These are phyloP conservation scores for Jacana jacana DNA, from an alignment of 2,113 vertebrate genomes.

Conservation along the genomic window DNA sequence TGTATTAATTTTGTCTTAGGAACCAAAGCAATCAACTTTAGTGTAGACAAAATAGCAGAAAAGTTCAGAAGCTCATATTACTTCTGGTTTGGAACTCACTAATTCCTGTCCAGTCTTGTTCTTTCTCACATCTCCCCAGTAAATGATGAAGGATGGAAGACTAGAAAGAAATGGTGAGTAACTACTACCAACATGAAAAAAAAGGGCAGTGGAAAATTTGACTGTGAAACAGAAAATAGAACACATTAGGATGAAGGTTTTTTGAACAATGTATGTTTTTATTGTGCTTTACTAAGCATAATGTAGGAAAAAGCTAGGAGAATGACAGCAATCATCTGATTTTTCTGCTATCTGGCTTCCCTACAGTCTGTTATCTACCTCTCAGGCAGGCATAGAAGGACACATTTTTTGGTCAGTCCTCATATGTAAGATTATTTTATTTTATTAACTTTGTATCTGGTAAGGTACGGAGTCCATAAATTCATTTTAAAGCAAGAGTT, in stretches of 20 bases:
- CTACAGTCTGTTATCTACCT: background rate
- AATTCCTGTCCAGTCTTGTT: background rate
- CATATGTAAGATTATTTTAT: background rate
- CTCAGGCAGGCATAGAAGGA: background rate
- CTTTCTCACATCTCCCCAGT: background rate
- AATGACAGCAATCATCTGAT: background rate
- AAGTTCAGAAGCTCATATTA: background rate
- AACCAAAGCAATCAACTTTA: background rate
- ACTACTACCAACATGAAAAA: background rate
- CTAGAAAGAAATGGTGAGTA: background rate
- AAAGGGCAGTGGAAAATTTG: background rate
- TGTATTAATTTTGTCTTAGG: background rate
- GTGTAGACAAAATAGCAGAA: rapidly evolving
- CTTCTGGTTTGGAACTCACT: background rate
- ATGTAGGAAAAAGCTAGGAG: background rate
- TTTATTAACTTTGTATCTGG: background rate
- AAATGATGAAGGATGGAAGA: background rate
- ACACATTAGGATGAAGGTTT: background rate
- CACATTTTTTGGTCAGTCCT: background rate
- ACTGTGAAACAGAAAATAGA: background rate
- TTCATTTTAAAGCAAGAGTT: background rate
- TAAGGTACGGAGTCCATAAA: background rate
- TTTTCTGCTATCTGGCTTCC: background rate
- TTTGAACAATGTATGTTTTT: background rate
- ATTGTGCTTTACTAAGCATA: background rate